Evolutionary conservation across 2,113 vertebrate species (phyloP).

Genomic region (Upupa epops): DNA sequence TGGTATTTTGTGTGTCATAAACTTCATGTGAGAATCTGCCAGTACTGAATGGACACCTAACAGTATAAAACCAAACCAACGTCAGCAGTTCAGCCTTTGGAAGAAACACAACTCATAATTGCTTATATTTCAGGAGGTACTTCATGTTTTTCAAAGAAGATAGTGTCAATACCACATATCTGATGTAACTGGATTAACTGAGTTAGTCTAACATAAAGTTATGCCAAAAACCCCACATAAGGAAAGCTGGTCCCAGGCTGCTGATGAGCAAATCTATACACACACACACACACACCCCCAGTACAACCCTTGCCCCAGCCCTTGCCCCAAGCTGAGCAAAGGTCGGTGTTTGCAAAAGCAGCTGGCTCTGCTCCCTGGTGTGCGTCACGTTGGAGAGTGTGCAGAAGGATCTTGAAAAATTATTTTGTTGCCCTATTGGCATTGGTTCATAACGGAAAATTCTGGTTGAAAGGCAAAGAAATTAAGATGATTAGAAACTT

Average conservation of each 20-base stretch:
- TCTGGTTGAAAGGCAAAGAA: slow-evolving; percentile 73
- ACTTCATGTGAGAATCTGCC: neutral
- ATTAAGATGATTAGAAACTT: slow-evolving; percentile 80
- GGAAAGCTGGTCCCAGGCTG: neutral
- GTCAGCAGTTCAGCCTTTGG: neutral
- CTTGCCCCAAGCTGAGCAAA: neutral
- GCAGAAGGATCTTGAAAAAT: slow-evolving; percentile 64
- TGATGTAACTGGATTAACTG: neutral
- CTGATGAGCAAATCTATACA: neutral
- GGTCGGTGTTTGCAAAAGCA: slow-evolving; percentile 47
- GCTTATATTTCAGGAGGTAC: neutral
- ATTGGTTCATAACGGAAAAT: slow-evolving; percentile 65
- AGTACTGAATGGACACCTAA: fast-evolving
- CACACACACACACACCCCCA: too few relatives aligned
- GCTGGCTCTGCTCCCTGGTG: neutral
- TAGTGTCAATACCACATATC: neutral
- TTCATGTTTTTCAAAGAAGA: neutral
- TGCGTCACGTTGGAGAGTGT: slow-evolving; percentile 36
- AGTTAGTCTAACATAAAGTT: neutral
- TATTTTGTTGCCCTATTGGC: slow-evolving; percentile 78
- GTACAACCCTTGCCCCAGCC: too few relatives aligned
- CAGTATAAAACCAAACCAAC: neutral
- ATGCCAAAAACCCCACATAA: neutral
- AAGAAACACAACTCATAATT: neutral
- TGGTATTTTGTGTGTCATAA: neutral